Percentiles rank a stretch among this genome's conserved stretches.
Conservation (phyloP, 2,888 invertebrate species). For the Epirrhoe alternata region DNA sequence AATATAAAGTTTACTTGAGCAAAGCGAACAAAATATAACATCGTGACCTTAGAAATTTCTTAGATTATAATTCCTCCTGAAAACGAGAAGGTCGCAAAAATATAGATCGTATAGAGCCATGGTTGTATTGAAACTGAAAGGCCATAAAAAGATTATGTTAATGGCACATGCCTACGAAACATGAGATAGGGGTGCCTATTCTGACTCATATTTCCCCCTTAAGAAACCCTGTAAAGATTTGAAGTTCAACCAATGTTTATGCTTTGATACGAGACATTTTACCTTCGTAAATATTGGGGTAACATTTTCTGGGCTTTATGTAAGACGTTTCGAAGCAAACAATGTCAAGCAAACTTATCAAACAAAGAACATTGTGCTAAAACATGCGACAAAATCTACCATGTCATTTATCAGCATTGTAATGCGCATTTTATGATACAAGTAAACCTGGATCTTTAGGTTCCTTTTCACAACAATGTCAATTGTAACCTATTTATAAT, state of each 20-base stretch:
- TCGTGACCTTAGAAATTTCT: neutral
- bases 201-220: slow-evolving; percentile 32
- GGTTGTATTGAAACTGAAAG: slow-evolving; percentile 27
- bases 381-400: neutral
- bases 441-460: slow-evolving; percentile 1
- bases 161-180: slow-evolving; percentile 21
- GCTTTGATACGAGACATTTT: slow-evolving; percentile 23
- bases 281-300: slow-evolving; percentile 17
- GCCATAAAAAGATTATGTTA: slow-evolving; percentile 32
- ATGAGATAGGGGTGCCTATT: slow-evolving; percentile 23
- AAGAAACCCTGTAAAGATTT: slow-evolving; percentile 51
- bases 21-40: neutral
- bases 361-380: neutral
- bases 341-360: neutral
- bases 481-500: slow-evolving; percentile 22
- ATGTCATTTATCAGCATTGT: neutral
- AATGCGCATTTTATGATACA: neutral
- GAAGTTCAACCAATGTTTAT: slow-evolving; percentile 44
- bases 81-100: slow-evolving; percentile 17
- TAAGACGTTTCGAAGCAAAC: neutral
- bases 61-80: neutral
- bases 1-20: neutral
- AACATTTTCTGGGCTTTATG: slow-evolving; percentile 34
- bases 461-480: neutral
- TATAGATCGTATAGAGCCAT: slow-evolving; percentile 13